These are phyloP conservation scores for Chloroclystis v-ata DNA, from an alignment of 2,888 invertebrate species.

Conservation along the genomic window DNA sequence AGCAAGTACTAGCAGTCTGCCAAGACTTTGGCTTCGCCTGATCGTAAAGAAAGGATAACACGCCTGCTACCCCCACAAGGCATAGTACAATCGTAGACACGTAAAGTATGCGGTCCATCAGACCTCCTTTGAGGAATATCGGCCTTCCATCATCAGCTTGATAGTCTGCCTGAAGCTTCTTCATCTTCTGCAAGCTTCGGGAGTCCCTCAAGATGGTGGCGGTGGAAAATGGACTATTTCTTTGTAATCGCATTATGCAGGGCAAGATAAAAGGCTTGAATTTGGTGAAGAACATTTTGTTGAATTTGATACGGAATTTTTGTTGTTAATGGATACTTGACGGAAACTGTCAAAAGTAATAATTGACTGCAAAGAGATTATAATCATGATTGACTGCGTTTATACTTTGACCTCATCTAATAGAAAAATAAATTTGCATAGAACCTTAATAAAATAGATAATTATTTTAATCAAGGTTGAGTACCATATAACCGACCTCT, in stretches of 20 bases:
- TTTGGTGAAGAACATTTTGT: slow-evolving; percentile 6
- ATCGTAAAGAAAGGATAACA: slow-evolving; percentile 32
- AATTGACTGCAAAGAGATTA: no score
- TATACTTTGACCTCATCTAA: no score
- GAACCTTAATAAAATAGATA: no score
- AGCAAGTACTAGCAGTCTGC: slow-evolving; percentile 27
- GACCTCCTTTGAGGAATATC: slow-evolving; percentile 36
- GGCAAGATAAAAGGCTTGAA: background rate
- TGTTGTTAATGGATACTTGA: no score
- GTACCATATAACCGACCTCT: no score
- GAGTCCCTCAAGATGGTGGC: slow-evolving; percentile 2
- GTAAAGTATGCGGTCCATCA: slow-evolving; percentile 39
- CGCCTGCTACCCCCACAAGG: slow-evolving; percentile 24
- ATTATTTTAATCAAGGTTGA: no score
- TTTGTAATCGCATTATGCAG: no score
- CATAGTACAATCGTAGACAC: slow-evolving; percentile 28
- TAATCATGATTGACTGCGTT: no score
- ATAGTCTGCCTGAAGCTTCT: slow-evolving; percentile 39
- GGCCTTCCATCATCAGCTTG: slow-evolving; percentile 44
- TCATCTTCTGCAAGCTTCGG: slow-evolving; percentile 23
- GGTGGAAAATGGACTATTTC: background rate
- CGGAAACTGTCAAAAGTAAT: no score
- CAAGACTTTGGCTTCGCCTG: slow-evolving; percentile 43
- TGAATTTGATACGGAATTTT: background rate
- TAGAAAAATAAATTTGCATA: no score